Conservation (phyloP, 2,797 vertebrate genomes). For the Cacajao melanocephalus region DNA sequence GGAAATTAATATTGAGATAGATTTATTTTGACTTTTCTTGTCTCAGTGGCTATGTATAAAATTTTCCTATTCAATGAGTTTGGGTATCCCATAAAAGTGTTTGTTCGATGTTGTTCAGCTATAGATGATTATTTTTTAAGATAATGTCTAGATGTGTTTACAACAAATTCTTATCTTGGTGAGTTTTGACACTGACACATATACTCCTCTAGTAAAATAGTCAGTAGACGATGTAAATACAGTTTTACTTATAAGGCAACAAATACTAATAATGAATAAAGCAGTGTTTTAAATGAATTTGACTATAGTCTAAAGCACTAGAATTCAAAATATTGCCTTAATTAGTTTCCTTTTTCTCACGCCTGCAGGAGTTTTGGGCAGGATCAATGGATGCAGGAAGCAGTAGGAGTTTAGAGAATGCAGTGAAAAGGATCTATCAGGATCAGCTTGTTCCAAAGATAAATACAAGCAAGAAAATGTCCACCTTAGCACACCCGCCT, state of each 20-base stretch:
- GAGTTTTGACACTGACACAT: constrained; percentile 7
- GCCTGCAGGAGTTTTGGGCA: constrained; percentile 52
- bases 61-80: constrained; percentile 53
- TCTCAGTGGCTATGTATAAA: neutral
- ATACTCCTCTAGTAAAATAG: neutral
- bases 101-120: neutral
- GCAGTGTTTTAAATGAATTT: neutral
- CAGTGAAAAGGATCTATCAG: neutral
- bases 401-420: constrained; percentile 39
- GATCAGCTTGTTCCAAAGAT: constrained; percentile 54
- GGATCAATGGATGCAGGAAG: constrained; percentile 46
- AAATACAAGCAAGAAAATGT: constrained; percentile 45
- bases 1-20: constrained; percentile 44
- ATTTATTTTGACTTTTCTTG: neutral
- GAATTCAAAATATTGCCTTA: constrained; percentile 39
- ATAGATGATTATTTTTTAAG: constrained; percentile 25
- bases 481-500: neutral
- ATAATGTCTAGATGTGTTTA: neutral
- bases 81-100: neutral
- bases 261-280: neutral
- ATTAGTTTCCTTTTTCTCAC: constrained; percentile 42
- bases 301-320: neutral
- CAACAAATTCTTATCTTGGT: neutral
- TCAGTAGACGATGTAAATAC: neutral
- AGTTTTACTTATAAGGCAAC: neutral